Percentiles rank a stretch among this genome's conserved stretches.
Evolutionary conservation across 37 sponge, comb jelly and placozoan genomes (phyloP).

Genomic region (Aplysina aerophoba): DNA sequence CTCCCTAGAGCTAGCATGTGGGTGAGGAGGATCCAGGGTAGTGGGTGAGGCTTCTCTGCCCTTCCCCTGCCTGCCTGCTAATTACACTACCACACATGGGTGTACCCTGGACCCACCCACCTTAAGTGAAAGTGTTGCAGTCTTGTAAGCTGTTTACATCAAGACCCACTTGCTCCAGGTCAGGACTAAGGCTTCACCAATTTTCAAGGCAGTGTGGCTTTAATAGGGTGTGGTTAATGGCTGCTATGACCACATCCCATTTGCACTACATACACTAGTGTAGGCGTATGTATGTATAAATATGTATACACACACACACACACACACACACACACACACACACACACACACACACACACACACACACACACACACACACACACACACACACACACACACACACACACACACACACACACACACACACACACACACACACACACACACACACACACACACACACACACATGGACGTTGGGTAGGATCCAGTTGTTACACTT

Average conservation of each 20-base stretch:
- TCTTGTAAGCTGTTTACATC: too few species aligned
- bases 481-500: too few species aligned
- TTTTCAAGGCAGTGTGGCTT: too few species aligned
- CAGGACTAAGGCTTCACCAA: too few species aligned
- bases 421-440: slow-evolving; percentile 22
- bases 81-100: too few species aligned
- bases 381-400: background rate
- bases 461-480: background rate
- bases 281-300: background rate
- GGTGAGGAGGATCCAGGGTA: too few species aligned
- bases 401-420: background rate
- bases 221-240: background rate
- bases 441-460: background rate
- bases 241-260: background rate
- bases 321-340: slow-evolving; percentile 25
- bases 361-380: slow-evolving; percentile 7
- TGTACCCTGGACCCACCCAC: too few species aligned
- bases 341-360: slow-evolving; percentile 25
- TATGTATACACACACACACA: background rate
- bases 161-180: too few species aligned
- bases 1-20: too few species aligned
- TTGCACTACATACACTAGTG: background rate
- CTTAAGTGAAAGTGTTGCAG: too few species aligned
- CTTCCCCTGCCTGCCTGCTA: too few species aligned
- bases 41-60: too few species aligned